Base-by-base conservation (phyloP, 2,113 vertebrate genomes). In the Tonatia bakeri region DNA sequence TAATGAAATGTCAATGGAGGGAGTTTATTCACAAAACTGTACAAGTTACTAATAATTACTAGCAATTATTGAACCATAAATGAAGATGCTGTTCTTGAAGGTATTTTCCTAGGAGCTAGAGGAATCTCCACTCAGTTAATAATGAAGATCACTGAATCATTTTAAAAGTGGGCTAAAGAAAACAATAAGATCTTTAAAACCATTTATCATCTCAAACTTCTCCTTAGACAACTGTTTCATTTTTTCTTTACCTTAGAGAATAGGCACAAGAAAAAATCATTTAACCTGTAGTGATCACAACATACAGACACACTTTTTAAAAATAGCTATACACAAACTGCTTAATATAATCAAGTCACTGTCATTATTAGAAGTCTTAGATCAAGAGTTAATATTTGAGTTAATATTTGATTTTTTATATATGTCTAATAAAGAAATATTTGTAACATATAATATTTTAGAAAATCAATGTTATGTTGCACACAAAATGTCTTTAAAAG, bases 141-240 rank as follows among this genome's bases (percentile, higher is more conserved):
- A 75, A 83, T 13, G 22, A 80, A 87, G 0, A 26, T 88, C 84
- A 97, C 1, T 85, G 22, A 97, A 82, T 96, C 84, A 93, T 91
- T 98, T 93, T 91, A 87, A 90, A 97, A 95, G 61, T 56, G 19
- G 80, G 24, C 61, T 90, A 8, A 10, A 87, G 40, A 81, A 97
- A 79, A 89, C 50, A 94, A 61, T 82, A 83, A 43, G 65, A 90
- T 43, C 72, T 65, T 95, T 96, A 94, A 92, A 76, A 89, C 76
- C 83, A 97, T 97, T 97, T 97, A 93, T 91, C 65, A 90, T 76
- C 56, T 96, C 76, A 91, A 87, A 96, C 93, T 98, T 92, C 8
- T 96, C 70, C 70, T 88, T 87, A 77, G 95, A 20, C 0, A 80
- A 84, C 36, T 89, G 47, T 87, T 94, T 94, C 67, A 91, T 92